Conservation (phyloP, 2,113 vertebrate species). For the Ictalurus punctatus region DNA sequence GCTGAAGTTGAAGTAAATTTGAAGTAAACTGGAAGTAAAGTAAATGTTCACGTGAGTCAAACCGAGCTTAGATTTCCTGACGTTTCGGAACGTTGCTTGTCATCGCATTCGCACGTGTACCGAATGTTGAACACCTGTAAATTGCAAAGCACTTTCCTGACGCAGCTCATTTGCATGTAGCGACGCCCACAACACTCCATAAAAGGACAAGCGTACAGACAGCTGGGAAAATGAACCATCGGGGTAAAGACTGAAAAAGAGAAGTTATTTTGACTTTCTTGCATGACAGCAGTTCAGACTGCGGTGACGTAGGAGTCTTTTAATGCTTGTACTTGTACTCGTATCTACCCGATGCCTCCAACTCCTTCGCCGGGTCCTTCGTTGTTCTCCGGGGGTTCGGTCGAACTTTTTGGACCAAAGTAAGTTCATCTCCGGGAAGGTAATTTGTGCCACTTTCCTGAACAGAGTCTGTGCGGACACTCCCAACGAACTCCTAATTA, state of each 20-base stretch:
- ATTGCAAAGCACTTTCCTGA: background rate
- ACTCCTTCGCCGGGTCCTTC: background rate
- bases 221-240: background rate
- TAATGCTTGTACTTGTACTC: background rate
- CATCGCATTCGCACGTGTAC: background rate
- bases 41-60: background rate
- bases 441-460: background rate
- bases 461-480: background rate
- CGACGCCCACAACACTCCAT: background rate
- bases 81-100: background rate
- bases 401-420: background rate
- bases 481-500: background rate
- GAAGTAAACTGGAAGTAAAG: too few relatives aligned
- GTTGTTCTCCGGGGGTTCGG: background rate
- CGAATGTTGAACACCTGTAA: background rate
- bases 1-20: too few relatives aligned
- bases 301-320: background rate
- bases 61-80: background rate
- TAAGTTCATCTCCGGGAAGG: background rate
- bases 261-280: background rate
- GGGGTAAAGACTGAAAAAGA: background rate
- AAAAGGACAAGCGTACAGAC: background rate
- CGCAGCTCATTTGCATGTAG: background rate
- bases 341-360: background rate
- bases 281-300: background rate